Evolutionary conservation across 1,140 invertebrate genomes (phyloP), one percentile per base, ranked within the genome.

Genomic region (Trissolcus basalis): DNA sequence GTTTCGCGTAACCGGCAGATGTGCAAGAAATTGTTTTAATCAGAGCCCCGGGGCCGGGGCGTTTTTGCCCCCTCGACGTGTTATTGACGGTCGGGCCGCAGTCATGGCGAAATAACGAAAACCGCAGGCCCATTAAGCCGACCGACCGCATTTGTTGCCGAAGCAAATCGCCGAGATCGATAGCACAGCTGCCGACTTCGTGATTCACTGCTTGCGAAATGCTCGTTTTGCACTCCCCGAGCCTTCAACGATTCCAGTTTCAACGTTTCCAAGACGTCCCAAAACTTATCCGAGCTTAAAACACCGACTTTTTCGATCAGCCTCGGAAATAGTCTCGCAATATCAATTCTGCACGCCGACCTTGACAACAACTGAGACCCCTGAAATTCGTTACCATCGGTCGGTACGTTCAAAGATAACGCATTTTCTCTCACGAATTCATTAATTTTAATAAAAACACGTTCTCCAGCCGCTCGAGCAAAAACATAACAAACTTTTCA

Each of bases 101-200:
- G 59, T 59, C 65, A 45, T 72, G 53, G 56, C 69, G 75, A 77
- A 77, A 77, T 36, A 69, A 71, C 56, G 47, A 69, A 72, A 77
- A 77, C 75, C 75, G 75, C 75, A 77, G 44, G 64, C 64, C 69
- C 65, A 73, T 78, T 78, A 73, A 73, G 45, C 43, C 58, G 51
- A 43, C 53, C 75, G 55, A 78, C 75, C 65, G 69, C 69, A 73
- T 48, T 77, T 44, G 64, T 51, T 72, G 54, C 68, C 68, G 68
- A 64, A 68, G 74, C 69, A 72, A 77, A 77, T 67, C 65, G 54
- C 27, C 27, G 51, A 72, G 68, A 77, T 67, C 75, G 68, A 77
- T 71, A 63, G 61, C 44, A 55, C 69, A 78, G 75, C 69, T 78
- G 75, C 64, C 36, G 50, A 47, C 53, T 78, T 72, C 69, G 65